A percentile compares a stretch with the other conserved stretches of the same genome.
phyloP scores from a whole-genome alignment of 2,797 vertebrate species.

The Hydrolagus colliei region DNA sequence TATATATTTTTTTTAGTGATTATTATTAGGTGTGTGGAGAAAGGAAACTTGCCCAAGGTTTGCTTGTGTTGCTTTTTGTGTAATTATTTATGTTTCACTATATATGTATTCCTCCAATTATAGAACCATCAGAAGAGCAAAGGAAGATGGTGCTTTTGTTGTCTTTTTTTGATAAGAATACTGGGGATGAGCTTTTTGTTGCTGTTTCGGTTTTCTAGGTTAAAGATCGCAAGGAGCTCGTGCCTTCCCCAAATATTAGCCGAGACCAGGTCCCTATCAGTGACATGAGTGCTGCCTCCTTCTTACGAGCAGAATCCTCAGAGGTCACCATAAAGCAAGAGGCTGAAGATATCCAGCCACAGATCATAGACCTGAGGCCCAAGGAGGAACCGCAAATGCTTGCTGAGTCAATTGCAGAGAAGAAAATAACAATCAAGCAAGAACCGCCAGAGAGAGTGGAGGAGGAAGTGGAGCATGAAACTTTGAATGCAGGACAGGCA shows the following conservation, averaged over 20 bases:
- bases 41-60: no score
- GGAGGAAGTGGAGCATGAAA: background rate
- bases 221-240: background rate
- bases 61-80: background rate
- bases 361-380: conserved; percentile 7
- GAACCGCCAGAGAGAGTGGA: background rate
- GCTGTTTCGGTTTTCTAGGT: background rate
- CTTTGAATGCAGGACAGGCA: background rate
- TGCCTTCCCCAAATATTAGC: background rate
- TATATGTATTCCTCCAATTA: background rate
- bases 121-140: background rate
- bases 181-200: background rate
- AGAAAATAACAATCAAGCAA: conserved; percentile 16
- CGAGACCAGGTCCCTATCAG: background rate
- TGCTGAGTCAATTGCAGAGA: background rate
- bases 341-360: conserved; percentile 9
- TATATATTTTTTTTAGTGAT: no score
- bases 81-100: no score
- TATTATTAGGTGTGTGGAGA: no score
- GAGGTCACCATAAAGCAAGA: background rate
- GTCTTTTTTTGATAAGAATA: background rate
- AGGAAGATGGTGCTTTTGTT: background rate
- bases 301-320: background rate
- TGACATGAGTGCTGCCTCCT: background rate
- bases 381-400: background rate